Conservation (phyloP, 1,140 invertebrate species). For the Leptinotarsa defecta region DNA sequence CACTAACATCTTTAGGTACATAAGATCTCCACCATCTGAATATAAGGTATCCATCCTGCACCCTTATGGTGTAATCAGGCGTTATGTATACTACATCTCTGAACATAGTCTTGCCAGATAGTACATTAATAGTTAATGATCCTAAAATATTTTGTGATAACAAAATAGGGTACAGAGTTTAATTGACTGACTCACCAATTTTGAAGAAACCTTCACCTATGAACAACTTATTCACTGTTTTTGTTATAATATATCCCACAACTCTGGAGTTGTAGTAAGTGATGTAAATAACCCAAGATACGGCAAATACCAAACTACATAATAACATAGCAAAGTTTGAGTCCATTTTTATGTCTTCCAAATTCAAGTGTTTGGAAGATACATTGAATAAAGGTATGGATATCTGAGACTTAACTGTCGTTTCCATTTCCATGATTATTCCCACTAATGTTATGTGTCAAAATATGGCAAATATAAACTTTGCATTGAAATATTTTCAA, state of each 20-base stretch:
- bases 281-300: conserved; percentile 91
- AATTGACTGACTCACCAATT: conserved; percentile 72
- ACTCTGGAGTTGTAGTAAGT: conserved; percentile 95
- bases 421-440: not conserved
- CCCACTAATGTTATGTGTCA: not conserved
- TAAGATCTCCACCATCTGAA: conserved; percentile 97
- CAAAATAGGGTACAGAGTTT: conserved; percentile 29
- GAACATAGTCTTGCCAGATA: conserved; percentile 99
- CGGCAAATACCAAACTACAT: conserved; percentile 77
- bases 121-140: conserved; percentile 90
- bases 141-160: conserved; percentile 63
- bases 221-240: conserved; percentile 86
- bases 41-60: conserved; percentile 97
- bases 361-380: conserved; percentile 21
- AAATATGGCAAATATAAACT: too few relatives aligned
- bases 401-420: not conserved
- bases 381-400: conserved; percentile 18
- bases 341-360: conserved; percentile 74
- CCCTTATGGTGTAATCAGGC: conserved; percentile 89
- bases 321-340: conserved; percentile 80
- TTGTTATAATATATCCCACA: conserved; percentile 86
- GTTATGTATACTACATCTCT: conserved; percentile 93
- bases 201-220: conserved; percentile 85
- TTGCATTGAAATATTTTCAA: too few relatives aligned
- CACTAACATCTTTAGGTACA: conserved; percentile 91